Base-by-base conservation (phyloP, 2,888 invertebrate species). In the Rhingia rostrata region DNA sequence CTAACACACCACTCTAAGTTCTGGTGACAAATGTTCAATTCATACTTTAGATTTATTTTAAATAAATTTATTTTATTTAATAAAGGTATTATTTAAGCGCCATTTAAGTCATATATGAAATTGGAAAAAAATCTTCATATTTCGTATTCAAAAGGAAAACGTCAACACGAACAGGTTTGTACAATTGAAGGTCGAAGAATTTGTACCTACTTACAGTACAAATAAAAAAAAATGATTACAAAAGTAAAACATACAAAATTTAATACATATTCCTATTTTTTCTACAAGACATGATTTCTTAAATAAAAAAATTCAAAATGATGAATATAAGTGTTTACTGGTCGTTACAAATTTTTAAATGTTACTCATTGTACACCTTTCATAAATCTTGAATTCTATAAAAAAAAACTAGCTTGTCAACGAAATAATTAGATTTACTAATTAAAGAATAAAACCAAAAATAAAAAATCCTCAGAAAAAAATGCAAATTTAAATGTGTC, bases 191-290 rank as follows among this genome's bases (percentile, higher is more conserved):
- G 53, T 77, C 56, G 49, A 67, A 63, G 53, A 75, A 75, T 78
- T 75, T 74, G 72, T 66, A 83, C 72, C 72, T 75, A 70, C 60
- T 47, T 47, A 49, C 77, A 70, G 75, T 77, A 81, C 49, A 86
- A 75, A 74, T 41, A 33, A 78, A 47, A 72, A 74, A 78, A 14
- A 63, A 53, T 49, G 41, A 64, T 85, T 73, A 64, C 61, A 49
- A 66, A 75, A 74, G 14, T 51, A 72, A 43, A 69, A 60, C 32
- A 47, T 63, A 60, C 32, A 45, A 78, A 77, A 63, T 35, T 72
- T 51, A 66, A 43, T 43, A 41, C 6, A 67, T 45, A 54, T 22
- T 49, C 35, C 53, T 78, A 61, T 43, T 66, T 82, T 77, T 64
- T 77, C 64, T 75, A 66, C 64, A 41, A 67, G 61, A 33, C 73